These are phyloP conservation scores for Leptobrachium leishanense DNA, from an alignment of 2,113 vertebrate genomes.

Conservation along the genomic window DNA sequence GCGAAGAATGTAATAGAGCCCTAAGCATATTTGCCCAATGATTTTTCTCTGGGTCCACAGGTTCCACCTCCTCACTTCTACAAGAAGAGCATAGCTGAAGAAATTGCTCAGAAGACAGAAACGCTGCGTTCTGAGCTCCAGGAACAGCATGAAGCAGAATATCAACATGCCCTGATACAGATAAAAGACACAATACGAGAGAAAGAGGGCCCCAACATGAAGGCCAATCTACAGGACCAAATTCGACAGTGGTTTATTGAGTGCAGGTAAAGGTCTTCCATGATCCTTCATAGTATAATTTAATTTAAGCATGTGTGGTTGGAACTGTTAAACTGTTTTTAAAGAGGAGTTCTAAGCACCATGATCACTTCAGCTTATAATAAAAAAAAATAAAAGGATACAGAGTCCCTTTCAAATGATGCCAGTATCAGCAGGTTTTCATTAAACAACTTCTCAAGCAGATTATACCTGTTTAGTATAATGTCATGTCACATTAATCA, in stretches of 20 bases:
- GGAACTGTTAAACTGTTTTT: no score
- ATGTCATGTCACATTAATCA: no score
- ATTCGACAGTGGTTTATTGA: constrained; percentile 83
- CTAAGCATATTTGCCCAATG: not conserved
- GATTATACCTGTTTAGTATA: no score
- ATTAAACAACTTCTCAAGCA: no score
- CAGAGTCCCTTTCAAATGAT: no score
- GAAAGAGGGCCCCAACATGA: constrained; percentile 66
- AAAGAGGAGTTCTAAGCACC: no score
- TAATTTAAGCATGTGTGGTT: no score
- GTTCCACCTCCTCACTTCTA: constrained; percentile 59
- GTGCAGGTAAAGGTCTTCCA: constrained; percentile 64
- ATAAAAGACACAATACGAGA: constrained; percentile 66
- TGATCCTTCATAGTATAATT: no score
- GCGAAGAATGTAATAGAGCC: no score
- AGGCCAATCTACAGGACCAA: constrained; percentile 73
- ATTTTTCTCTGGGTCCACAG: constrained; percentile 54
- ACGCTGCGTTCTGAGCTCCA: constrained; percentile 55
- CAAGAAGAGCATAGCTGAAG: constrained; percentile 34
- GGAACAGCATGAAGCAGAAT: constrained; percentile 59
- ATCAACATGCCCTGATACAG: constrained; percentile 59
- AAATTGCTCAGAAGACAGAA: constrained; percentile 48
- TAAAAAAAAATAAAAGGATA: no score
- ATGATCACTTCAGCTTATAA: no score
- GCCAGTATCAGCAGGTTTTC: no score